Percentiles rank a stretch among this genome's conserved stretches.
These are phyloP conservation scores for Rhizomys pruinosus DNA, from an alignment of 2,113 vertebrate species.

Conservation along the genomic window DNA sequence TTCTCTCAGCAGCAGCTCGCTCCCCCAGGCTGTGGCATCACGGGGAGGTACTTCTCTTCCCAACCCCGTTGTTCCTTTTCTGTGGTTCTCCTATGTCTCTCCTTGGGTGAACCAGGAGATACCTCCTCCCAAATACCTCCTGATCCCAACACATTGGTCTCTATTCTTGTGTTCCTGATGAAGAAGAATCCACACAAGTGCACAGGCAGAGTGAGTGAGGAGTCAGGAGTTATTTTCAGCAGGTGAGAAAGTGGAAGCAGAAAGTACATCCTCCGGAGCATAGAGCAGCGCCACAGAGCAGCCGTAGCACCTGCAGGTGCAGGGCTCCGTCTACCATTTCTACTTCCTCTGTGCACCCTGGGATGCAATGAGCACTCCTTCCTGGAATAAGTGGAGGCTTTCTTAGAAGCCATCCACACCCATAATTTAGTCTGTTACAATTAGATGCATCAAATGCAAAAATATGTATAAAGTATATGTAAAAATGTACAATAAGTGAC, in stretches of 20 bases:
- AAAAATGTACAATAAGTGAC: too few species aligned
- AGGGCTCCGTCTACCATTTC: background rate
- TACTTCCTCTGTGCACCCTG: background rate
- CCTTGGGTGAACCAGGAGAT: background rate
- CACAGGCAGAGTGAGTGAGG: too few species aligned
- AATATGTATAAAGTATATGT: background rate
- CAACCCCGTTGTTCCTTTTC: fast-evolving
- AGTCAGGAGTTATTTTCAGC: background rate
- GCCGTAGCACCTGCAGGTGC: background rate
- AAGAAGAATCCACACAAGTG: background rate
- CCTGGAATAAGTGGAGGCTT: background rate
- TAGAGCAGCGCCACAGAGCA: background rate
- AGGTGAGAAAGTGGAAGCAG: background rate
- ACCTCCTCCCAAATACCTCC: too few species aligned
- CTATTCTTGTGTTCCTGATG: background rate
- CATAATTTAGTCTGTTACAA: background rate
- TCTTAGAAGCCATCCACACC: background rate
- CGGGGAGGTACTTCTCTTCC: background rate
- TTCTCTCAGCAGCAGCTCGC: too few species aligned
- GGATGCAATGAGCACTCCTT: background rate
- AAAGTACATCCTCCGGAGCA: background rate
- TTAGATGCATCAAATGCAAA: background rate
- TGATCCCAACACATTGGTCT: background rate
- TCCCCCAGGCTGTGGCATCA: background rate
- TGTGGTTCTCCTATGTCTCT: background rate